phyloP scores from a whole-genome alignment of 2,113 vertebrate species.

The Antechinus stuartii region DNA sequence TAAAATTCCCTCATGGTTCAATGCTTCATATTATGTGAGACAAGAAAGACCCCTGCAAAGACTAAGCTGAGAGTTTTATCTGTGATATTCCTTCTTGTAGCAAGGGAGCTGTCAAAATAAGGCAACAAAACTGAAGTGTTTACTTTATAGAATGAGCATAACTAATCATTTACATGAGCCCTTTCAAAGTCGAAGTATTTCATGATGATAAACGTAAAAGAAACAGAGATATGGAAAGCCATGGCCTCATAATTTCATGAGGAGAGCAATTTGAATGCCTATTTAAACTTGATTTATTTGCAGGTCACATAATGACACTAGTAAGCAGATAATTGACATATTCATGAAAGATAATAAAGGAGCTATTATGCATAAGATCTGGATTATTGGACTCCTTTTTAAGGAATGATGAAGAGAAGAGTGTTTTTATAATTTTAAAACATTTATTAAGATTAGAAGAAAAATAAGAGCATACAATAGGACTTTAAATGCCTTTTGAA shows the following conservation, averaged over 20 bases:
- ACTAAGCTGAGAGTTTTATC: constrained; percentile 53
- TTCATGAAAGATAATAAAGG: not conserved
- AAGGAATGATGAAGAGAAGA: not conserved
- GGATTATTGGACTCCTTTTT: not conserved
- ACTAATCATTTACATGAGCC: constrained; percentile 43
- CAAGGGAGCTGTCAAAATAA: constrained; percentile 40
- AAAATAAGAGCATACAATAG: not conserved
- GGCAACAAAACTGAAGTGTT: constrained; percentile 56
- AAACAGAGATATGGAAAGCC: not conserved
- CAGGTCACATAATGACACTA: not conserved
- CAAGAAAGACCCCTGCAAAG: constrained; percentile 49
- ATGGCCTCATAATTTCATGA: not conserved
- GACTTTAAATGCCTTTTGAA: not conserved
- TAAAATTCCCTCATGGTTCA: constrained; percentile 62
- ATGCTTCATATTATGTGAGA: constrained; percentile 47
- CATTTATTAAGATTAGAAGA: not conserved
- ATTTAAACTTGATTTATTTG: not conserved
- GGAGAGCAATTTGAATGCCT: constrained; percentile 26
- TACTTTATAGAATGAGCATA: constrained; percentile 41
- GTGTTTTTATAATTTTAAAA: not conserved
- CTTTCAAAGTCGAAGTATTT: constrained; percentile 53
- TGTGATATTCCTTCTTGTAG: constrained; percentile 38
- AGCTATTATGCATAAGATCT: not conserved
- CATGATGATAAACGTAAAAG: constrained; percentile 54
- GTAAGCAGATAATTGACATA: not conserved